Conservation (phyloP, 1,140 invertebrate species). For the Drosophila ironensis region DNA sequence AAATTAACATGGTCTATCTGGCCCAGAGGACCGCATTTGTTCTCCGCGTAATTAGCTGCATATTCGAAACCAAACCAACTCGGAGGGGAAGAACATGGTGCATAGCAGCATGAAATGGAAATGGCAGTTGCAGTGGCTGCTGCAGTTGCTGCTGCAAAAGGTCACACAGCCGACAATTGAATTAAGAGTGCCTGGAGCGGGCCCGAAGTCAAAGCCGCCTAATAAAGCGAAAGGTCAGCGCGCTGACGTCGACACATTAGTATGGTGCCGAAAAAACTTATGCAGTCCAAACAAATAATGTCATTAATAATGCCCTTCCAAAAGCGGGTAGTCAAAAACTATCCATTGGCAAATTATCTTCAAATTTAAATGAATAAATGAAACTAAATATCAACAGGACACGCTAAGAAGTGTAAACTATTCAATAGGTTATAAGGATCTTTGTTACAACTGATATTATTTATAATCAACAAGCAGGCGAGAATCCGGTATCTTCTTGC, state of each 20-base stretch:
- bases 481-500: not conserved
- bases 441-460: too few species aligned
- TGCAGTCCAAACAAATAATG: conserved; percentile 52
- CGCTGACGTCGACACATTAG: conserved; percentile 41
- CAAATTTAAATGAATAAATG: too few species aligned
- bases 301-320: conserved; percentile 48
- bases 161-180: conserved; percentile 70
- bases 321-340: not conserved
- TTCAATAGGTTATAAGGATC: too few species aligned
- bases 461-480: too few species aligned
- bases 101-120: conserved; percentile 40
- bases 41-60: conserved; percentile 53
- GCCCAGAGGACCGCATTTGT: conserved; percentile 12
- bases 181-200: conserved; percentile 59
- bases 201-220: conserved; percentile 28
- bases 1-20: conserved; percentile 64
- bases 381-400: too few species aligned
- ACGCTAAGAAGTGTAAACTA: too few species aligned
- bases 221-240: conserved; percentile 71
- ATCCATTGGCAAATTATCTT: not conserved
- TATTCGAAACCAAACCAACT: not conserved
- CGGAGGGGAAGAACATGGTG: conserved; percentile 10
- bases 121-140: not conserved
- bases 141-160: conserved; percentile 55
- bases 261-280: conserved; percentile 19